A percentile compares a stretch with the other conserved stretches of the same genome.
Conservation (phyloP, 2,113 vertebrate genomes). For the Hiodon alosoides region DNA sequence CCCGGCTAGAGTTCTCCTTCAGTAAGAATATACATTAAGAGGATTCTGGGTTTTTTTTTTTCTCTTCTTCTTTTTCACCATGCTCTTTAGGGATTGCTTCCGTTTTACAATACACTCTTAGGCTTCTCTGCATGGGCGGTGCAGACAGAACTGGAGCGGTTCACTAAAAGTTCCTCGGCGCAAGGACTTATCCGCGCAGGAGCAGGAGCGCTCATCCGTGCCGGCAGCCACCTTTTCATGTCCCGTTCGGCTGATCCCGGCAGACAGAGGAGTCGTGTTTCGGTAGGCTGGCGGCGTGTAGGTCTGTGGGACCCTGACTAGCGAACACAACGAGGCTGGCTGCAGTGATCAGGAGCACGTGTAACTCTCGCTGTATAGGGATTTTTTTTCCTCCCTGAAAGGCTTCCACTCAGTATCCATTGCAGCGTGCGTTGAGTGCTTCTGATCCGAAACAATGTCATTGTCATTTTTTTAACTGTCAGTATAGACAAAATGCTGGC, state of each 20-base stretch:
- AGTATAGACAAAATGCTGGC: conserved; percentile 9
- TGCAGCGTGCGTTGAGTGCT: conserved; percentile 12
- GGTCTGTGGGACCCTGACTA: not conserved
- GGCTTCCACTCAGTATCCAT: conserved; percentile 16
- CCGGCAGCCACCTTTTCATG: not conserved
- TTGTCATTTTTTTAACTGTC: conserved; percentile 11
- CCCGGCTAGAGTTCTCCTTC: conserved; percentile 35
- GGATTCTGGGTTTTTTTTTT: conserved; percentile 20
- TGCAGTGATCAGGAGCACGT: not conserved
- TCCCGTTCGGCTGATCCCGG: conserved; percentile 1
- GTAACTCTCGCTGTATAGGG: not conserved
- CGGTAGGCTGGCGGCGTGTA: not conserved
- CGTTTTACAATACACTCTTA: conserved; percentile 22
- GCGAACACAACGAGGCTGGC: not conserved
- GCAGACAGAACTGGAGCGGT: conserved; percentile 64
- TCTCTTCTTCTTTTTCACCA: not conserved
- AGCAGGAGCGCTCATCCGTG: not conserved
- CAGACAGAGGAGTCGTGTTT: not conserved
- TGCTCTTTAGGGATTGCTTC: conserved; percentile 30
- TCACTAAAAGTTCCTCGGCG: conserved; percentile 64
- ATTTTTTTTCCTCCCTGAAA: not conserved
- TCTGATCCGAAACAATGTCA: conserved; percentile 22
- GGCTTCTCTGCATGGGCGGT: conserved; percentile 40
- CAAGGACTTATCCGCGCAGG: conserved; percentile 39
- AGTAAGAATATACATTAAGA: conserved; percentile 44